Conservation (phyloP, 1,140 invertebrate species). For the Araneus ventricosus region DNA sequence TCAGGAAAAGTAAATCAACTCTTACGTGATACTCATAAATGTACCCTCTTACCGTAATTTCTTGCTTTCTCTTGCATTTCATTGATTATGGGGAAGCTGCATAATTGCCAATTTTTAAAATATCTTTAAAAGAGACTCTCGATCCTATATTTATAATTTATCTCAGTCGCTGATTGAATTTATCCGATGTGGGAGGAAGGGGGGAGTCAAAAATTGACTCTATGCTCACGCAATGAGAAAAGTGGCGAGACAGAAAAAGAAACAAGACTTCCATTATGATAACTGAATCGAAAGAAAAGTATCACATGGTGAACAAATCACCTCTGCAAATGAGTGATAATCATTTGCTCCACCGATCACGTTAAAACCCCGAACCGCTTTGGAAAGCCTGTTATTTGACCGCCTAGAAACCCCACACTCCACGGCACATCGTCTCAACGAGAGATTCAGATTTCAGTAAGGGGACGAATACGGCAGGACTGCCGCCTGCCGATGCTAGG, state of each 20-base stretch:
- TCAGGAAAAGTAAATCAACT: too few relatives aligned
- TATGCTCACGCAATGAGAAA: background rate
- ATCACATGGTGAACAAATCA: conserved; percentile 26
- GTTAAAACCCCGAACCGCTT: conserved; percentile 30
- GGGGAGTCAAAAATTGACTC: background rate
- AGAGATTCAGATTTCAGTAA: too few relatives aligned
- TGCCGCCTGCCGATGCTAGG: too few relatives aligned
- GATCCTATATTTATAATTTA: background rate
- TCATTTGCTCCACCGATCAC: conserved; percentile 53
- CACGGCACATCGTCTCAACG: too few relatives aligned
- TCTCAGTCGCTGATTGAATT: background rate
- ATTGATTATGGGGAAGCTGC: background rate
- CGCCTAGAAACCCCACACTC: background rate
- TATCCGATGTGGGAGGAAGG: background rate
- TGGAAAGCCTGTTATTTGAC: conserved; percentile 22
- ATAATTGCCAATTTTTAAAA: background rate
- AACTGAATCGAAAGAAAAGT: conserved; percentile 32
- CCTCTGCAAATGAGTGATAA: conserved; percentile 38
- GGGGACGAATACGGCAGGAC: too few relatives aligned
- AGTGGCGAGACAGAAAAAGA: background rate
- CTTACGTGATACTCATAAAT: too few relatives aligned
- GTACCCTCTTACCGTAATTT: background rate
- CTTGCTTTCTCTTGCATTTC: background rate
- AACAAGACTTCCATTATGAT: conserved; percentile 10
- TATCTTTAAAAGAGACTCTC: background rate